Base-by-base conservation (phyloP, 2,113 vertebrate genomes). In the Puntigrus tetrazona region DNA sequence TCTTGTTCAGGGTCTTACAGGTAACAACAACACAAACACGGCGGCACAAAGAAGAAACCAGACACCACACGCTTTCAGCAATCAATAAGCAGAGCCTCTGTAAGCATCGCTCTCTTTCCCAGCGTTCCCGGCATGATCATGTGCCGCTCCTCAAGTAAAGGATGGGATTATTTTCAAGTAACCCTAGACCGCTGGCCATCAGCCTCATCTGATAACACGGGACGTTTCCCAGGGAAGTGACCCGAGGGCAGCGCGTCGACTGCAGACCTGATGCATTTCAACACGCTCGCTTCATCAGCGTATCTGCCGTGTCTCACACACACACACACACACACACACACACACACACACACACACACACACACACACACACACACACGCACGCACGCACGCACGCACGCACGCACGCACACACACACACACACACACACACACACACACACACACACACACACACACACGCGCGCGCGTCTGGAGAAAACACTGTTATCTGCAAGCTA, bases 211-310 rank as follows among this genome's bases (percentile, higher is more conserved):
- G 91, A 93, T 94, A 94, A 94, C 84, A 13, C 82, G 69, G 89
- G 93, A 93, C 91, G 87, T 92, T 93, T 94, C 91, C 91, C 91
- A 92, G 90, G 88, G 90, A 90, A 83, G 78, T 90, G 89, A 90
- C 91, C 89, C 86, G 73, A 81, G 85, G 92, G 86, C 91, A 91
- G 90, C 29, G 91, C 89, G 91, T 91, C 91, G 75, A 91, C 90
- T 90, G 75, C 90, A 90, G 89, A 90, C 88, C 88, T 89, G 86
- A 80, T 89, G 91, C 91, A 92, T 92, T 91, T 92, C 92, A 94
- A 91, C 92, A 90, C 89, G 87, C 75, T 72, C 86, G 88, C 89
- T 75, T 90, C 91, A 90, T 91, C 92, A 91, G 90, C 86, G 91
- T 86, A 91, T 90, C 89, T 43, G 91, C 89, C 89, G 92, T 92